phyloP scores from a whole-genome alignment of 2,113 vertebrate genomes.

The Geococcyx californianus region DNA sequence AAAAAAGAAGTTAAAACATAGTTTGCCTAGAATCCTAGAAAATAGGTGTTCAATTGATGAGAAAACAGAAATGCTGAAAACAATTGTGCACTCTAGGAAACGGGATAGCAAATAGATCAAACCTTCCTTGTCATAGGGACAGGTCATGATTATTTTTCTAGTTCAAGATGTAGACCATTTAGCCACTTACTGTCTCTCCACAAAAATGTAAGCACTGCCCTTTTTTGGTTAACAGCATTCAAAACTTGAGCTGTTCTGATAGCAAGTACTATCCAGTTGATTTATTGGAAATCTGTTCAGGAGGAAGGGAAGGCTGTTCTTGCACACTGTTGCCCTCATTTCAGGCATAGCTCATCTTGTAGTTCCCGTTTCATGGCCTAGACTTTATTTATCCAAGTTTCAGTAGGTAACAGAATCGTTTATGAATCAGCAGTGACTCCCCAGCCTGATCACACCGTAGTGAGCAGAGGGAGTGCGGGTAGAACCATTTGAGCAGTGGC shows the following conservation, averaged over 20 bases:
- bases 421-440: background rate
- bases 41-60: background rate
- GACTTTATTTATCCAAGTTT: background rate
- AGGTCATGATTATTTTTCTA: background rate
- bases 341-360: background rate
- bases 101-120: background rate
- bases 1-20: background rate
- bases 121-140: background rate
- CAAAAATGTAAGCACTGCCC: conserved; percentile 28
- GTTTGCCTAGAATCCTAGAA: background rate
- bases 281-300: background rate
- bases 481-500: background rate
- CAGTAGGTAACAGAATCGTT: background rate
- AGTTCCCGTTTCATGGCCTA: background rate
- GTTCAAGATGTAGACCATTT: background rate
- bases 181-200: conserved; percentile 15
- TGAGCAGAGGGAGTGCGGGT: background rate
- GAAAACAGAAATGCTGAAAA: background rate
- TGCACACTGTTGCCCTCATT: background rate
- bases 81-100: background rate
- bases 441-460: too few species aligned
- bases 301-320: background rate
- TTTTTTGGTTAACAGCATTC: background rate
- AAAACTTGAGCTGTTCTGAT: background rate
- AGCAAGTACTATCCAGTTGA: background rate